These are phyloP conservation scores for Cerastoderma edule DNA, from an alignment of 2,888 invertebrate genomes.

Conservation along the genomic window DNA sequence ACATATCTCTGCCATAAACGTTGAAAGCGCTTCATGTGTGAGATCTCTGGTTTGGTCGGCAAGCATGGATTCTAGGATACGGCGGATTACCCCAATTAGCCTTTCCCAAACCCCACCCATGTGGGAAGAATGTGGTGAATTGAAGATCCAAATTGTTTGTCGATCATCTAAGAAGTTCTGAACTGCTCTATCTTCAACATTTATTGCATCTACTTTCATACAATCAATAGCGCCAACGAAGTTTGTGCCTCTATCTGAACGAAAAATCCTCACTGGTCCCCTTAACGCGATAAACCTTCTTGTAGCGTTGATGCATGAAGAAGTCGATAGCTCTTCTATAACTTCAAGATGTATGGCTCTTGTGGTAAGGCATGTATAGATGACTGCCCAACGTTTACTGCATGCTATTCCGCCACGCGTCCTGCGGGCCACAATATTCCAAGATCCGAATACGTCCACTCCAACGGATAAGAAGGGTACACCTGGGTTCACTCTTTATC, in stretches of 20 bases:
- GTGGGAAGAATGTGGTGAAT: slow-evolving; percentile 30
- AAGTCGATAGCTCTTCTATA: slow-evolving; percentile 35
- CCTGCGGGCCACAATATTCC: slow-evolving; percentile 32
- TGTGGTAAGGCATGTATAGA: slow-evolving; percentile 45
- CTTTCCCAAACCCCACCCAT: slow-evolving; percentile 45
- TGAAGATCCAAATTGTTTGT: slow-evolving; percentile 31
- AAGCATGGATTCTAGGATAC: slow-evolving; percentile 29
- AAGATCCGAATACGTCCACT: slow-evolving; percentile 49
- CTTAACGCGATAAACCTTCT: slow-evolving; percentile 31
- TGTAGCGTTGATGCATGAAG: slow-evolving; percentile 44
- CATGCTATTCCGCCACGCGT: slow-evolving; percentile 33
- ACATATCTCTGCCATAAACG: slow-evolving; percentile 36
- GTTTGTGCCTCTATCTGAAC: slow-evolving; percentile 37
- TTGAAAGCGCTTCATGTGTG: slow-evolving; percentile 36
- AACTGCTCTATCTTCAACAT: slow-evolving; percentile 36
- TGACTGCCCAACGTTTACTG: slow-evolving; percentile 45
- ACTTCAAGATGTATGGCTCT: slow-evolving; percentile 53
- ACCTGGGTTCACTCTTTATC: slow-evolving; percentile 34
- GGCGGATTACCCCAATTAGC: slow-evolving; percentile 25
- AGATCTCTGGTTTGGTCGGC: neutral
- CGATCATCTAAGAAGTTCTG: neutral
- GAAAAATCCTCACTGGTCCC: slow-evolving; percentile 23
- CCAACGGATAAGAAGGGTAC: slow-evolving; percentile 52
- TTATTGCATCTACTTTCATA: slow-evolving; percentile 10
- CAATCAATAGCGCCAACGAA: slow-evolving; percentile 24